Evolutionary conservation across 2,888 invertebrate species (phyloP), one percentile per base, ranked within the genome.

Genomic region (Eubasilissa splendida): DNA sequence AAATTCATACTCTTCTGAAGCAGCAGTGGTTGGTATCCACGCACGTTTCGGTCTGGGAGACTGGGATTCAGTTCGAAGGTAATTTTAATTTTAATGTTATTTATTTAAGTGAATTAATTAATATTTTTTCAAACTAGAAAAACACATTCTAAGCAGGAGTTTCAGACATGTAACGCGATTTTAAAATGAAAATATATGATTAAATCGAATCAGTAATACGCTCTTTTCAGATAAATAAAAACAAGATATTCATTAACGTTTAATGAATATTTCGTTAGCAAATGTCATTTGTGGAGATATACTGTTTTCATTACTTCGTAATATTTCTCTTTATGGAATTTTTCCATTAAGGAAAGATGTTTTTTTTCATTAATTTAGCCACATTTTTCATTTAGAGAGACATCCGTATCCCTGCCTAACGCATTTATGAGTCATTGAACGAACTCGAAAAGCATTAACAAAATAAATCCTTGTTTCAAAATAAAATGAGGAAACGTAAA

Each of bases 401-500:
- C 54, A 70, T 70, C 14, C 70, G 76, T 77, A 77, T 60, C 58
- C 58, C 50, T n/a, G 74, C 59, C 59, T 60, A 80, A 80, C 70
- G 70, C 70, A 70, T 70, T 70, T 70, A 54, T 70, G 79, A 70
- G 22, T 70, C 54, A 70, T 70, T 70, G 70, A 70, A 54, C 70
- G 54, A 54, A 54, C 70, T 54, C 52, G 11, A 66, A 54, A 22
- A 80, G 50, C 76, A 79, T 80, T 80, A 76, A 80, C 77, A 81
- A 83, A 70, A 81, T 83, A 83, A 83, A 83, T 80, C 83, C 79
- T 76, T 74, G 73, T 79, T 79, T 79, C 79, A 76, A 80, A 83
- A 83, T 79, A 79, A 83, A 83, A 83, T 81, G 83, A 83, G 81
- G 81, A 81, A 80, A 81, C 79, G 81, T 83, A 83, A 83, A 83